Evolutionary conservation across 2,113 vertebrate genomes (phyloP), one percentile per base, ranked within the genome.

Genomic region (Menura novaehollandiae): DNA sequence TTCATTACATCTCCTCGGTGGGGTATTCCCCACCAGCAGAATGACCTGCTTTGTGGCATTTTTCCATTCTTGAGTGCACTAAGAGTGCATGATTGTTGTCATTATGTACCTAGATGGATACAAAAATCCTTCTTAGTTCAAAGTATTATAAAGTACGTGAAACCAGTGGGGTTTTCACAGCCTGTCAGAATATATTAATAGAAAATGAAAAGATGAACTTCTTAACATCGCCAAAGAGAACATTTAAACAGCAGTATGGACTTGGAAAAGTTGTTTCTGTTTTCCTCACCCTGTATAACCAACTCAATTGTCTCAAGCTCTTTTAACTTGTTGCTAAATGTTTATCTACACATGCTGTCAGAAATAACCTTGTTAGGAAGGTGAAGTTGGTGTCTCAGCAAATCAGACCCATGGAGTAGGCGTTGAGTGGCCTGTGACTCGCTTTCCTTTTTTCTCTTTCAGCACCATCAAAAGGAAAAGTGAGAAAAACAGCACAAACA

Each of bases 271-370:
- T 62, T 59, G 53, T 44, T 79, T 90, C 76, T 88, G 76, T 93
- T 91, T 94, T 95, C 97, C 95, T 90, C 88, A 51, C 64, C 93
- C 95, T 95, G 93, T 41, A 96, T n/a, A 97, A 95, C 88, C 93
- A 93, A 97, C 88, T 97, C 93, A 97, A 96, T 95, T 72, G 97
- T 94, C 91, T 97, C 95, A 95, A 96, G 93, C 86, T 86, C 96
- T 92, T 96, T 98, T 96, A 98, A 97, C 96, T 95, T 39, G 97
- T 97, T 97, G 97, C 98, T 98, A 98, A 97, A 98, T 96, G 98
- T 98, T 98, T 98, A 99, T 98, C 98, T 99, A 99, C 98, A 99
- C 99, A 99, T 99, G 99, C 99, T 98, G 98, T 98, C 98, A 98
- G 98, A 98, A 99, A 99, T 99, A 98, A 99, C 99, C 98, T 99